Evolutionary conservation across 2,797 vertebrate genomes (phyloP).

Genomic region (Argyrosomus regius): DNA sequence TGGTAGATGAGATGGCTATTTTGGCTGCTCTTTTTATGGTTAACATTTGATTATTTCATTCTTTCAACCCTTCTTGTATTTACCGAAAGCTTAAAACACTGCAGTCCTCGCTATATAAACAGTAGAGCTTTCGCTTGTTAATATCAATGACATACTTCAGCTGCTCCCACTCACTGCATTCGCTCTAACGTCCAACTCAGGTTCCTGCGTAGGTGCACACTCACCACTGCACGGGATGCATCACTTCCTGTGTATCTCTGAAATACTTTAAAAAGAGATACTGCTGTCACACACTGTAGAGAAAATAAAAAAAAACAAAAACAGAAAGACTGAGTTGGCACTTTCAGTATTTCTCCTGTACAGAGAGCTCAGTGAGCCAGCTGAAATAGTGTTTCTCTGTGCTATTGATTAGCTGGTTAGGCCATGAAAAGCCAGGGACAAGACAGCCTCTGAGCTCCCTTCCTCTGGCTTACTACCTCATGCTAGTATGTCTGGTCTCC

Average conservation of each 20-base stretch:
- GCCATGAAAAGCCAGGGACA: constrained; percentile 74
- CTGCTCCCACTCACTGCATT: constrained; percentile 47
- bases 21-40: constrained; percentile 7
- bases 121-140: constrained; percentile 14
- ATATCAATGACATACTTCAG: constrained; percentile 57
- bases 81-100: constrained; percentile 10
- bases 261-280: constrained; percentile 48
- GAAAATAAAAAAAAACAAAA: constrained; percentile 10
- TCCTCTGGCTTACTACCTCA: constrained; percentile 58
- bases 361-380: constrained; percentile 63
- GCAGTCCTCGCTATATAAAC: constrained; percentile 20
- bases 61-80: constrained; percentile 19
- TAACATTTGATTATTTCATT: constrained; percentile 14
- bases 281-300: constrained; percentile 28
- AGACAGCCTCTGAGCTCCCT: constrained; percentile 68
- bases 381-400: constrained; percentile 77
- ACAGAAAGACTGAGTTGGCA: constrained; percentile 53
- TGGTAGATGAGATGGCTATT: constrained; percentile 16
- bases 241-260: constrained; percentile 48
- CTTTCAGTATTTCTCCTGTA: constrained; percentile 59
- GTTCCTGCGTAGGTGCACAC: constrained; percentile 34
- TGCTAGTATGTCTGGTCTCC: constrained; percentile 39
- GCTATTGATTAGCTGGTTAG: constrained; percentile 85
- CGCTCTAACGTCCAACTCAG: constrained; percentile 23
- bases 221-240: constrained; percentile 33